A percentile compares a stretch with the other conserved stretches of the same genome.
These are phyloP conservation scores for Microctenopoma lineatum DNA, from an alignment of 2,797 vertebrate species.

Conservation along the genomic window DNA sequence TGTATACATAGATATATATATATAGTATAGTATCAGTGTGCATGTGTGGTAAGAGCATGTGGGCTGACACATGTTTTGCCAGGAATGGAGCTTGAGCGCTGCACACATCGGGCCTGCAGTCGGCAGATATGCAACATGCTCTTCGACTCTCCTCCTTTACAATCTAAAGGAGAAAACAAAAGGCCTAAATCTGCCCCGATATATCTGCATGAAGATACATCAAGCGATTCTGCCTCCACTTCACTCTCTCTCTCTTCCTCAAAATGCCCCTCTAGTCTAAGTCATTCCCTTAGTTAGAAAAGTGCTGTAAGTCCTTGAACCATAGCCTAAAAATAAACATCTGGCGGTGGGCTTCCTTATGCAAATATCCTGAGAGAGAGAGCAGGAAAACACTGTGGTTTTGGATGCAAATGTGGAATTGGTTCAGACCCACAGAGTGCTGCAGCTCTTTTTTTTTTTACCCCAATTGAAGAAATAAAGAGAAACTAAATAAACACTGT, in stretches of 20 bases:
- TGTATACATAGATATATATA: conserved; percentile 23
- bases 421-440: conserved; percentile 80
- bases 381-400: conserved; percentile 72
- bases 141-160: conserved; percentile 69
- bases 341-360: conserved; percentile 80
- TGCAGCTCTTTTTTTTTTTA: conserved; percentile 54
- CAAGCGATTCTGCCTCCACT: conserved; percentile 58
- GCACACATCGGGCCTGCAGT: conserved; percentile 68
- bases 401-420: conserved; percentile 81
- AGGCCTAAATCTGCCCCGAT: conserved; percentile 78
- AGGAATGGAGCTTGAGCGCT: conserved; percentile 60
- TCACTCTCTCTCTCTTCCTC: conserved; percentile 26
- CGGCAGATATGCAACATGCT: conserved; percentile 79
- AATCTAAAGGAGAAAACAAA: conserved; percentile 75
- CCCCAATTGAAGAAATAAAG: conserved; percentile 71
- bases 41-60: conserved; percentile 66
- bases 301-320: conserved; percentile 79
- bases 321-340: conserved; percentile 84
- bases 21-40: neutral
- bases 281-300: conserved; percentile 71
- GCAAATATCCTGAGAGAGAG: conserved; percentile 78
- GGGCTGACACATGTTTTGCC: conserved; percentile 62
- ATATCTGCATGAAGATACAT: conserved; percentile 73
- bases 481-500: conserved; percentile 74
- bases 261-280: conserved; percentile 51